Conservation (phyloP, 2,797 vertebrate genomes). For the Distichodus sexfasciatus region DNA sequence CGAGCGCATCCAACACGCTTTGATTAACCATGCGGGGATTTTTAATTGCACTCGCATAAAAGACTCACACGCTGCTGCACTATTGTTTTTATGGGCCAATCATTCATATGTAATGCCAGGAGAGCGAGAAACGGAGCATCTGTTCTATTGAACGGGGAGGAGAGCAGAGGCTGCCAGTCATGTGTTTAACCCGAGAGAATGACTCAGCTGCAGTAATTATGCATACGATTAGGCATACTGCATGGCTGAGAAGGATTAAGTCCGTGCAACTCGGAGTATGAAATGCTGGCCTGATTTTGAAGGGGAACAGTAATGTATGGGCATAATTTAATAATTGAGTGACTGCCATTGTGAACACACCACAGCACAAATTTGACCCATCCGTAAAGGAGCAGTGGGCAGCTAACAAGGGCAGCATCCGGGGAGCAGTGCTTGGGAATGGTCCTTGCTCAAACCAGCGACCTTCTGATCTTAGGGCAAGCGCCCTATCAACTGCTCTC, state of each 20-base stretch:
- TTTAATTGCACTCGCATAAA: slow-evolving; percentile 68
- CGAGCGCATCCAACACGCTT: slow-evolving; percentile 64
- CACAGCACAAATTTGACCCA: no score
- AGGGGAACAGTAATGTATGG: no score
- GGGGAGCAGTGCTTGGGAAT: no score
- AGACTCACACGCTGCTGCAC: slow-evolving; percentile 51
- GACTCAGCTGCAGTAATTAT: slow-evolving; percentile 49
- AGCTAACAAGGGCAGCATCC: no score
- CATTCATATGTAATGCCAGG: slow-evolving; percentile 65
- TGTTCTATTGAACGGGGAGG: slow-evolving; percentile 60
- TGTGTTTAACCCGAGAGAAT: slow-evolving; percentile 51
- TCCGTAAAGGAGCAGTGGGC: no score
- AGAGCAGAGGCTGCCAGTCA: slow-evolving; percentile 39
- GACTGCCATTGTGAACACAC: no score
- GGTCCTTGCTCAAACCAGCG: no score
- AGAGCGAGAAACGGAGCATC: slow-evolving; percentile 56
- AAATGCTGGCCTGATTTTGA: no score
- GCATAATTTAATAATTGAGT: no score
- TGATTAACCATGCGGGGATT: slow-evolving; percentile 73
- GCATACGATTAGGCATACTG: slow-evolving; percentile 62
- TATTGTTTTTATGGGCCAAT: slow-evolving; percentile 55
- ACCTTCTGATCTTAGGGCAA: no score
- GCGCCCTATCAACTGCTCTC: no score
- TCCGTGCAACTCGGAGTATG: no score
- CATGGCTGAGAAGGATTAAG: slow-evolving; percentile 6